Evolutionary conservation across 2,888 invertebrate genomes (phyloP), one percentile per base, ranked within the genome.

Genomic region (Orthosia gothica): DNA sequence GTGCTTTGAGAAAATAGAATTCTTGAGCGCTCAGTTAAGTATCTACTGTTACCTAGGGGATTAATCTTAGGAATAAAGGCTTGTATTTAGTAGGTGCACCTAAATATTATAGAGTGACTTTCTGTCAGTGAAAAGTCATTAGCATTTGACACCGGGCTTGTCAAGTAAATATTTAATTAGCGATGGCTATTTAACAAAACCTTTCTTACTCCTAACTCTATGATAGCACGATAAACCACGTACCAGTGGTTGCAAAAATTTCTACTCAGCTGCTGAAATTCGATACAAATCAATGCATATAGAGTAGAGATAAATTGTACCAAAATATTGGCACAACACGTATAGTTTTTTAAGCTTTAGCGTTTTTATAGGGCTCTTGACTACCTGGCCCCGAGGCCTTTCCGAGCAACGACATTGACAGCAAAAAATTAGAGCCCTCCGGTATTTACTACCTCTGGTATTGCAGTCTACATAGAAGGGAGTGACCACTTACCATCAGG

Each of bases 1-100:
- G 74, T 81, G 67, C 70, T 78, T 79, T 69, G 70, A 74, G 74
- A 59, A 79, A 82, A 76, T 72, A 68, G 62, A 78, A 73, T 64
- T 71, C 77, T 77, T 55, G 57, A 64, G 68, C 65, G 72, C 62
- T 61, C 45, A 45, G 61, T n/a, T 57, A 61, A 52, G 26, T 61
- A 68, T 20, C 26, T 64, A 58, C 40, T 0, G 47, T 58, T 63
- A 49, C 62, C 45, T 57, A 50, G n/a, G 7, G 49, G 62, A 63
- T 55, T 79, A 70, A 67, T 64, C 40, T 63, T 59, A 55, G 15
- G 20, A 70, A 62, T 54, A 63, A 61, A 68, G 72, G 49, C 45
- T 64, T 45, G 18, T 15, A 18, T 63, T 71, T 20, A 26, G 18
- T 26, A n/a, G 15, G 7, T 55, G 2, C 12, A 32, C 32, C 32